Evolutionary conservation across 2,888 invertebrate species (phyloP), one percentile per base, ranked within the genome.

Genomic region (Ernsta delagoae): DNA sequence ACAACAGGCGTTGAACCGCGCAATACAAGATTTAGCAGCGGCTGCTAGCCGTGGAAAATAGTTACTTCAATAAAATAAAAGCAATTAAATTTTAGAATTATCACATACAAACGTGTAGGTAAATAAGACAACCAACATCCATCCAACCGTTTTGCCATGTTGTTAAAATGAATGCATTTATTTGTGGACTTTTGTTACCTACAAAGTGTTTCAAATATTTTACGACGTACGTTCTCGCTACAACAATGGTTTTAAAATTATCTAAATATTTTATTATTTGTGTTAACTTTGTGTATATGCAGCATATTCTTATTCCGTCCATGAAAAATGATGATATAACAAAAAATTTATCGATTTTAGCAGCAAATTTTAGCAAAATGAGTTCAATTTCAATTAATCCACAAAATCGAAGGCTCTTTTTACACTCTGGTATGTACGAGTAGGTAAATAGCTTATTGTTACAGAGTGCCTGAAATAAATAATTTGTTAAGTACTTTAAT

Each of bases 1-100:
- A 82, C 96, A 97, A 83, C 96, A 96, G 75, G 97, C 97, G 59
- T 94, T 99, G 66, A 95, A 96, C 78, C 96, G 96, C 83, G 98
- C 98, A 82, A 97, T 99, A 80, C 93, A 94, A 71, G 98, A 98
- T 85, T 94, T 99, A 77, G 95, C 96, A 76, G 90, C 88, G 50
- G 91, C 98, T 74, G 96, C 98, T 69, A 86, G 87, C 70, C 76
- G 74, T 57, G 63, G 60, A 4, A 72, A 73, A 72, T 70, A 59
- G 41, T 65, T 53, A 41, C 24, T 62, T 53, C 2, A 41, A 16
- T 24, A 24, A 24, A 11, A 11, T 31, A 9, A 31, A 34, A 11
- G 34, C 5, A 53, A 2, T 34, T 34, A 11, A 24, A 56, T 31
- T 24, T 34, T 34, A 34, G 16, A 24, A 11, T 12, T 50, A 8